These are phyloP conservation scores for Homarus gammarus DNA, from an alignment of 2,888 invertebrate genomes.

Conservation along the genomic window DNA sequence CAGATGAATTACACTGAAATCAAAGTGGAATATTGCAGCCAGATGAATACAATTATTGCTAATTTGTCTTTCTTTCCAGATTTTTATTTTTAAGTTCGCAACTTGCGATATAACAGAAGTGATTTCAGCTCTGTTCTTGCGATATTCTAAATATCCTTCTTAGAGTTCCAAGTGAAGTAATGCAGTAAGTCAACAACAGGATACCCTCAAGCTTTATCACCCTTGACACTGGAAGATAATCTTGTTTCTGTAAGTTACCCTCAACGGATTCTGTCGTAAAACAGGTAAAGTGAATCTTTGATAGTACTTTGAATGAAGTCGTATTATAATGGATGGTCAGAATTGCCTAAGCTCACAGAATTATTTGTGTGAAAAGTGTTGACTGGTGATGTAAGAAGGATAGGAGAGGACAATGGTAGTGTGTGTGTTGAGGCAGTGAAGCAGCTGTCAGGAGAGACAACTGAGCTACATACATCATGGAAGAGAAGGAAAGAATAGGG, in stretches of 20 bases:
- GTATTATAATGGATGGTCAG: too few species aligned
- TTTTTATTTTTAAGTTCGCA: neutral
- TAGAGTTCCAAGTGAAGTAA: neutral
- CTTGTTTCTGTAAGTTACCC: neutral
- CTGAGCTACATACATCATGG: too few species aligned
- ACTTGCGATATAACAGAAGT: neutral
- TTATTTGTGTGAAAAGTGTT: too few species aligned
- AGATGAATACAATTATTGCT: neutral
- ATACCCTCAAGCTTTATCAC: neutral
- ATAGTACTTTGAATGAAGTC: too few species aligned
- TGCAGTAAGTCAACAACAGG: neutral
- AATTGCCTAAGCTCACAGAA: too few species aligned
- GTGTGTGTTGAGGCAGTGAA: too few species aligned
- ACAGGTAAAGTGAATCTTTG: too few species aligned
- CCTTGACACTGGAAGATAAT: neutral
- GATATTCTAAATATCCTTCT: neutral
- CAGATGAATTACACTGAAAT: neutral
- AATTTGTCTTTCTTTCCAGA: neutral
- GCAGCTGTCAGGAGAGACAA: too few species aligned
- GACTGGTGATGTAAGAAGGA: too few species aligned
- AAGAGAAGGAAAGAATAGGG: too few species aligned
- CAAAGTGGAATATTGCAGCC: constrained; percentile 4
- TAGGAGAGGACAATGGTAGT: too few species aligned
- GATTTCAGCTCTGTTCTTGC: neutral
- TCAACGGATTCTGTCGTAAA: neutral